Conservation (phyloP, 2,113 vertebrate species). For the Tupaia chinensis region DNA sequence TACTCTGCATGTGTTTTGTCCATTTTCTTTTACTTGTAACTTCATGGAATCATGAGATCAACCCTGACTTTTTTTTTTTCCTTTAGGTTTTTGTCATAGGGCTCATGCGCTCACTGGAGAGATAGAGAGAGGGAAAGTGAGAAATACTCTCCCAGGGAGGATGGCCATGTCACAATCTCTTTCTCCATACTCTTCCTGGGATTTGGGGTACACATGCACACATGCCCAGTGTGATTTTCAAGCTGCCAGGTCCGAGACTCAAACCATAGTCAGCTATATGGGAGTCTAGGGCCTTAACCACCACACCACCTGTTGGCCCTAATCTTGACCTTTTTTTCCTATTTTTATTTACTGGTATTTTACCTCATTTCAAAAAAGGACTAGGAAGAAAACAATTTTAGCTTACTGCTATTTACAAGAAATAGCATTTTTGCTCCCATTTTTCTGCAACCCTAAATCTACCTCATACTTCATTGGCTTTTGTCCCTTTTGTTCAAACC, state of each 20-base stretch:
- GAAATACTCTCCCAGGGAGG: no score
- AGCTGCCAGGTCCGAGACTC: no score
- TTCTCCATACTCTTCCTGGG: no score
- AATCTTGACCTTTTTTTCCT: slow-evolving; percentile 2
- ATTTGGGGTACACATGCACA: no score
- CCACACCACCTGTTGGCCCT: not conserved
- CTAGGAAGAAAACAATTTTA: slow-evolving; percentile 43
- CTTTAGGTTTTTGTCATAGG: not conserved
- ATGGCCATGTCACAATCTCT: no score
- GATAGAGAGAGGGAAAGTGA: no score
- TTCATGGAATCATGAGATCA: not conserved
- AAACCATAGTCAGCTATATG: no score
- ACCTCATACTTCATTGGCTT: not conserved
- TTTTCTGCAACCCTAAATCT: slow-evolving; percentile 4
- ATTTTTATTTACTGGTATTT: slow-evolving; percentile 41
- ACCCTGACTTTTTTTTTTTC: not conserved
- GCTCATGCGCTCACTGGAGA: no score
- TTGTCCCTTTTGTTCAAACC: not conserved
- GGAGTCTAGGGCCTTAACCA: not conserved
- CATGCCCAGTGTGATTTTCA: no score
- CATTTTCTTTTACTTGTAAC: not conserved
- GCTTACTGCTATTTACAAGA: not conserved
- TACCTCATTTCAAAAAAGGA: not conserved
- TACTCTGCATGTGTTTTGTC: not conserved
- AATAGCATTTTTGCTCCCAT: slow-evolving; percentile 11